These are phyloP conservation scores for Apamea epomidion DNA, from an alignment of 2,888 invertebrate genomes.

Conservation along the genomic window DNA sequence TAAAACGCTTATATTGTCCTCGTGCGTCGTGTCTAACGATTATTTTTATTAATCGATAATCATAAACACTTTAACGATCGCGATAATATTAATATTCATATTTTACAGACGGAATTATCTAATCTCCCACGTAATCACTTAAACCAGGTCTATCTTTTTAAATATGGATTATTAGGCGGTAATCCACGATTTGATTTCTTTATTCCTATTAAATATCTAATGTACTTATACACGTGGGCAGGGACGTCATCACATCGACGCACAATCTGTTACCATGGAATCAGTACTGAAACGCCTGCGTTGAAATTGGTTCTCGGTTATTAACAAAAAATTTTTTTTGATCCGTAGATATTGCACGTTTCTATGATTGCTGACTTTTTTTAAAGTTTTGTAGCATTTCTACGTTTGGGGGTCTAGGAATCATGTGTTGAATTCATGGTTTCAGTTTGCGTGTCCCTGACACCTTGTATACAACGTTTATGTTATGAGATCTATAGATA, in stretches of 20 bases:
- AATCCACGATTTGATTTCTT: constrained; percentile 50
- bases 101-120: constrained; percentile 40
- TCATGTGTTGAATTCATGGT: not conserved
- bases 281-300: no score
- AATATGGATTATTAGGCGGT: constrained; percentile 33
- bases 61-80: constrained; percentile 36
- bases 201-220: constrained; percentile 9
- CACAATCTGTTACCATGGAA: no score
- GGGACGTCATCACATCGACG: no score
- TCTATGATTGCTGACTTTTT: not conserved
- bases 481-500: not conserved
- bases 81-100: constrained; percentile 38
- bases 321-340: not conserved
- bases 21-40: not conserved
- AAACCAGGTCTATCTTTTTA: constrained; percentile 12
- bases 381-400: not conserved
- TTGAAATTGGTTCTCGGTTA: no score
- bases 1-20: constrained; percentile 16
- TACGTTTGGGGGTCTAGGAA: not conserved
- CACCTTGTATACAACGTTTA: not conserved
- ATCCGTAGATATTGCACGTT: not conserved
- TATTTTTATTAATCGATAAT: constrained; percentile 22
- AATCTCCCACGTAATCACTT: constrained; percentile 29
- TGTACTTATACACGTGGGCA: not conserved
- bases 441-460: not conserved